Conservation (phyloP, 2,113 vertebrate species). For the Actenoides hombroni region DNA sequence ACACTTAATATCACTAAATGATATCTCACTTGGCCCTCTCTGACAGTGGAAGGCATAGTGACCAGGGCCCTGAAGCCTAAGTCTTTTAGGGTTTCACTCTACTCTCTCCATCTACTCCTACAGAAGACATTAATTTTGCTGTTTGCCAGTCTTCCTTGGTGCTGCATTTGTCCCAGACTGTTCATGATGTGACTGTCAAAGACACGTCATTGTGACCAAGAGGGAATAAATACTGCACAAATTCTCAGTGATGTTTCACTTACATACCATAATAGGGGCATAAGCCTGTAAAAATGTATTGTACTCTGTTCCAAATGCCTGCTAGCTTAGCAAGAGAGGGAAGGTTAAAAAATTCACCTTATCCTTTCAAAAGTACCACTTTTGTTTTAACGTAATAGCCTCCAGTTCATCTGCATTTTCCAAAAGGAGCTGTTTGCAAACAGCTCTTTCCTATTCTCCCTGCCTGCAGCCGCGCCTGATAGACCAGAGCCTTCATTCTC, state of each 20-base stretch:
- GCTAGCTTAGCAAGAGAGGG: background rate
- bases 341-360: background rate
- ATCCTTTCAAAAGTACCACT: background rate
- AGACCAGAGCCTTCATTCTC: background rate
- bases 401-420: background rate
- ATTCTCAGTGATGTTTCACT: background rate
- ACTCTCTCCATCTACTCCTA: background rate
- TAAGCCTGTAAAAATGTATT: background rate
- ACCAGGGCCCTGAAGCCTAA: background rate
- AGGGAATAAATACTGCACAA: background rate
- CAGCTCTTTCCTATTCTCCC: background rate
- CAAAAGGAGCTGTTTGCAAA: conserved; percentile 19
- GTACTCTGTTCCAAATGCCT: background rate
- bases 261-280: background rate
- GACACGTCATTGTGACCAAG: background rate
- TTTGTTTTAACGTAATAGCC: background rate
- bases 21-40: background rate
- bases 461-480: background rate
- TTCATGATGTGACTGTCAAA: background rate
- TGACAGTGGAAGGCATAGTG: background rate
- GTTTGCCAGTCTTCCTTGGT: background rate
- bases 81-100: background rate
- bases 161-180: background rate
- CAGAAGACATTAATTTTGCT: background rate
- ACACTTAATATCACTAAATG: background rate